These are phyloP conservation scores for Buceros bicornis DNA, from an alignment of 2,797 vertebrate genomes.

Conservation along the genomic window DNA sequence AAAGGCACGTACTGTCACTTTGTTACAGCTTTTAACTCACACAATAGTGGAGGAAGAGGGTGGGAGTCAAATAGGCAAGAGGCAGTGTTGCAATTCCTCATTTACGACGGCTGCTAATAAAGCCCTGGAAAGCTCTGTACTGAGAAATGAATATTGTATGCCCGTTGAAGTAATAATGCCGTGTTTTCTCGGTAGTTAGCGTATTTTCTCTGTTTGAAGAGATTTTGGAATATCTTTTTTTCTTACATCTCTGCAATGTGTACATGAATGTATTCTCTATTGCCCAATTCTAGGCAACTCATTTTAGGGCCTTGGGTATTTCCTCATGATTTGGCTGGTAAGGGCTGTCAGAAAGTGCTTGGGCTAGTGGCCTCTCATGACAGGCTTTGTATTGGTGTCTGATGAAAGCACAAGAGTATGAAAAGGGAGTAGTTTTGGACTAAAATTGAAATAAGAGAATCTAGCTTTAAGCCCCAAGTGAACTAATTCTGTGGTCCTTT, in stretches of 20 bases:
- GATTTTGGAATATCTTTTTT: not conserved
- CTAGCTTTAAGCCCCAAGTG: not conserved
- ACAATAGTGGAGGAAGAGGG: not conserved
- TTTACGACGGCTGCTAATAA: not conserved
- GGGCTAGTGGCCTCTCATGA: not conserved
- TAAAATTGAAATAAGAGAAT: not conserved
- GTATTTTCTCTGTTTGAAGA: not conserved
- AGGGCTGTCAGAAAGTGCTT: not conserved
- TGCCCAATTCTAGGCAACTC: not conserved
- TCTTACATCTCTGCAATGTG: not conserved
- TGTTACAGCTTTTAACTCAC: not conserved
- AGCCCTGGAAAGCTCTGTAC: fast-evolving
- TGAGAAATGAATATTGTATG: not conserved
- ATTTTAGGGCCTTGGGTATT: not conserved
- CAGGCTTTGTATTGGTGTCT: not conserved
- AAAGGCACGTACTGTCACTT: not conserved
- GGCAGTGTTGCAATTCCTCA: not conserved
- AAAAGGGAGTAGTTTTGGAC: not conserved
- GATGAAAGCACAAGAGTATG: not conserved
- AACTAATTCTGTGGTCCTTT: not conserved
- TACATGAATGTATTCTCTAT: not conserved
- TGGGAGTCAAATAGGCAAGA: not conserved
- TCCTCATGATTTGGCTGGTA: not conserved
- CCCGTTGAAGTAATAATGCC: not conserved
- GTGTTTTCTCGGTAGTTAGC: not conserved